Conservation (phyloP, 2,888 invertebrate genomes). For the Drosophila anomelani region DNA sequence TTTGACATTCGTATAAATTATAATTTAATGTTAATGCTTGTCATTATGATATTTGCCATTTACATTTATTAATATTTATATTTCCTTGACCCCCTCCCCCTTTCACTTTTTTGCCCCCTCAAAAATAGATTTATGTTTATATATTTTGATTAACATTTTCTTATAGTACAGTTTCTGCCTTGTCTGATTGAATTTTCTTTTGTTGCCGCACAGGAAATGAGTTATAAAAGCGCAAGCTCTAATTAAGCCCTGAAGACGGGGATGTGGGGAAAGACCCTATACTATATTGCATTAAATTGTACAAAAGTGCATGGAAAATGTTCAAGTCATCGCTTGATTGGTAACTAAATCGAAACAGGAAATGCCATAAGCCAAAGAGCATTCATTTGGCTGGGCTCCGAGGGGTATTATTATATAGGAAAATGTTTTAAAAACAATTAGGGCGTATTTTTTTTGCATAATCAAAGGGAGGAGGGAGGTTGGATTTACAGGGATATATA, state of each 20-base stretch:
- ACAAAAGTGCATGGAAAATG: slow-evolving; percentile 51
- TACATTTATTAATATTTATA: slow-evolving; percentile 62
- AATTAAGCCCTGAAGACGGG: slow-evolving; percentile 58
- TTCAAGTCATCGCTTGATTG: slow-evolving; percentile 70
- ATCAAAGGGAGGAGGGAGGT: background rate
- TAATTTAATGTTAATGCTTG: background rate
- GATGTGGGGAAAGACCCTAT: slow-evolving; percentile 5
- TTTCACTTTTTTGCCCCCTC: background rate
- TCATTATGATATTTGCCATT: slow-evolving; percentile 19
- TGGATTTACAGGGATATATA: background rate
- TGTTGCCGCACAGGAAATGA: slow-evolving; percentile 60
- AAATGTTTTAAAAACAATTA: slow-evolving; percentile 16
- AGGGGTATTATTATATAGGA: background rate
- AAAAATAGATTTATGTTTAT: slow-evolving; percentile 23
- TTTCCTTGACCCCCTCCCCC: slow-evolving; percentile 12
- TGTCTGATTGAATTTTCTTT: slow-evolving; percentile 46
- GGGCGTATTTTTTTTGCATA: background rate
- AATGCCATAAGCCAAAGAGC: slow-evolving; percentile 50
- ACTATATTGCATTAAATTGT: slow-evolving; percentile 42
- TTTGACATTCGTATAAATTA: slow-evolving; percentile 6
- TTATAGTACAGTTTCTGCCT: slow-evolving; percentile 13
- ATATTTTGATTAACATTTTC: slow-evolving; percentile 49
- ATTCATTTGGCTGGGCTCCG: slow-evolving; percentile 5
- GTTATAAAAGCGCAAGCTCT: slow-evolving; percentile 66
- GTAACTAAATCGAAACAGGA: slow-evolving; percentile 62